Conservation (phyloP, 2,113 vertebrate genomes). For the Tamias sibiricus region DNA sequence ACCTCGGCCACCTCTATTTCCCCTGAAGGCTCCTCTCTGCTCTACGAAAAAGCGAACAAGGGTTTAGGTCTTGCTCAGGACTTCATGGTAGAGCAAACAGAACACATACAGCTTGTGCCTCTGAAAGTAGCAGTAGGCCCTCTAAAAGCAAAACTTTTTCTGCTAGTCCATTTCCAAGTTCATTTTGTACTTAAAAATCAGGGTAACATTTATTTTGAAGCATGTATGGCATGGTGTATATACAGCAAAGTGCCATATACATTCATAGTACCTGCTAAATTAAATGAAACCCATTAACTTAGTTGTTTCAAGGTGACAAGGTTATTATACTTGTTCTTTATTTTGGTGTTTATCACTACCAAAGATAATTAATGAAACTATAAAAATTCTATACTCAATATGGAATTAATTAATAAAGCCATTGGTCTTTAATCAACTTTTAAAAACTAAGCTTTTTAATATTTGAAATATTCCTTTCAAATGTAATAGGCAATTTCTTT, state of each 20-base stretch:
- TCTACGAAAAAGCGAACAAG: constrained; percentile 88
- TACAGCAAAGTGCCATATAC: background rate
- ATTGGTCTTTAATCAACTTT: constrained; percentile 19
- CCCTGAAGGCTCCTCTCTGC: constrained; percentile 96
- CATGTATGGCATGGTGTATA: background rate
- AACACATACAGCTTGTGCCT: background rate
- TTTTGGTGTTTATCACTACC: constrained; percentile 22
- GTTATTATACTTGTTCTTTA: background rate
- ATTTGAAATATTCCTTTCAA: background rate
- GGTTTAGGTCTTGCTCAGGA: constrained; percentile 70
- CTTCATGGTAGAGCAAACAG: constrained; percentile 25
- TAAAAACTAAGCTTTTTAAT: constrained; percentile 11
- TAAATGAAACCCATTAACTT: constrained; percentile 32
- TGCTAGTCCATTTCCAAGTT: background rate
- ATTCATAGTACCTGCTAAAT: background rate
- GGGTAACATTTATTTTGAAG: background rate
- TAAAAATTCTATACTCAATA: background rate
- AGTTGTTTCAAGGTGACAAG: constrained; percentile 23
- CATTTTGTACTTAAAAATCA: constrained; percentile 20
- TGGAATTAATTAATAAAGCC: constrained; percentile 31
- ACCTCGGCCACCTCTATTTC: constrained; percentile 91
- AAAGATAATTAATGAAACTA: constrained; percentile 40
- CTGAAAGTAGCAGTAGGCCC: background rate
- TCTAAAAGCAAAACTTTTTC: constrained; percentile 4
- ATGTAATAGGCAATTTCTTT: background rate